Evolutionary conservation across 2,113 vertebrate genomes (phyloP), one percentile per base, ranked within the genome.

Genomic region (Lasiurus borealis): DNA sequence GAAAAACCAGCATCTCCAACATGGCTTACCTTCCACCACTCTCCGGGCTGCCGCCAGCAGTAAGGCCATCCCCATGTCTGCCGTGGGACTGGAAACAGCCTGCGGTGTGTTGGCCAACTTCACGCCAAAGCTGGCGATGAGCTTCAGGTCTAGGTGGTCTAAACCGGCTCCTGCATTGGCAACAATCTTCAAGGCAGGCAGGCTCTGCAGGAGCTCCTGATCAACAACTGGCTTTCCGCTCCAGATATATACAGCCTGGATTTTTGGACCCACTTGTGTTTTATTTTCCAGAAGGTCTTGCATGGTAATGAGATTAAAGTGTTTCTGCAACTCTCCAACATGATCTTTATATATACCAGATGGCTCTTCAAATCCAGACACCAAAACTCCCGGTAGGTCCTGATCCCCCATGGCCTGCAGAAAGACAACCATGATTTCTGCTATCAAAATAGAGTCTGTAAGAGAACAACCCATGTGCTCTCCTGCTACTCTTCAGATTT

Each of bases 11-110:
- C 5, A 1, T 16, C 50, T 27, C 14, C 44, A 80, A 77, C 66
- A 57, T 1, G 2, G 4, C 8, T 50, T 98, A 99, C 98, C 98
- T 97, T 99, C 98, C 6, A 99, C 36, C 0, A 99, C 86, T 72
- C 97, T 98, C 59, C 98, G 97, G 54, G 99, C 99, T 3, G 98
- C 98, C 2, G 98, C 98, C 81, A 99, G 97, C 72, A 99, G 98
- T 90, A 99, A 96, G 66, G 97, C 98, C 98, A 99, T 98, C 36
- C 97, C 99, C 1, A 99, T 96, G 50, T 99, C 98, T 21, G 99
- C 99, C 3, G 98, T 99, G 72, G 99, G 93, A 29, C 96, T 96
- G 0, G 97, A 98, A 82, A 99, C 99, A 0, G 98, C 98, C 0
- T 95, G 95, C 0, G 99, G 99, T 0, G 98, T 99, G 97, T 98